Percentiles rank a stretch among this genome's conserved stretches.
phyloP scores from a whole-genome alignment of 2,888 invertebrate species.

The Aradus depressus region DNA sequence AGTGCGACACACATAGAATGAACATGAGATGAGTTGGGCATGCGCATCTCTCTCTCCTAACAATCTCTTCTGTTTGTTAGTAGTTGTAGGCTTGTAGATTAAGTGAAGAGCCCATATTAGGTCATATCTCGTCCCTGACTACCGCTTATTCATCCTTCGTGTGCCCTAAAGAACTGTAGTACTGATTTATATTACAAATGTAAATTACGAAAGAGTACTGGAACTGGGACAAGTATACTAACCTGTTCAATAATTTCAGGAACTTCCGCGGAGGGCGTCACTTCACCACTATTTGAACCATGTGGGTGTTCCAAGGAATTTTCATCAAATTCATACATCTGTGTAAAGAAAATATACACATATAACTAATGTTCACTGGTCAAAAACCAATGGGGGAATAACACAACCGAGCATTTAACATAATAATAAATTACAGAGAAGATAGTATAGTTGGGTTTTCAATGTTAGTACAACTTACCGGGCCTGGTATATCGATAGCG shows the following conservation, averaged over 20 bases:
- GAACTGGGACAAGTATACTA: no score
- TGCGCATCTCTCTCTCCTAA: no score
- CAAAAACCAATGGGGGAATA: not conserved
- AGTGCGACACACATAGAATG: no score
- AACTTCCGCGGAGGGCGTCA: slow-evolving; percentile 3
- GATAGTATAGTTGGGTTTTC: not conserved
- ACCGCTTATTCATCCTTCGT: slow-evolving; percentile 2
- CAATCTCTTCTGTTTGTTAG: no score
- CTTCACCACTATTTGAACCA: slow-evolving; percentile 4
- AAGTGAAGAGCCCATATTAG: no score
- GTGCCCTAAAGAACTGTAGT: no score
- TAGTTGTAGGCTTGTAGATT: no score
- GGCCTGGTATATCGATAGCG: slow-evolving; percentile 22
- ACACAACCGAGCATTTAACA: not conserved
- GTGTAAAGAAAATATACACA: slow-evolving; percentile 9
- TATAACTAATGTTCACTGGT: not conserved
- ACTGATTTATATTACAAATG: no score
- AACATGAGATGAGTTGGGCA: no score
- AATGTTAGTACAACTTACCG: slow-evolving; percentile 17
- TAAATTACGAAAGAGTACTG: no score
- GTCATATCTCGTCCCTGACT: not conserved
- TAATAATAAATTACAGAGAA: not conserved
- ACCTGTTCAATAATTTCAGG: slow-evolving; percentile 10
- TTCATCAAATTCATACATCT: slow-evolving; percentile 29
- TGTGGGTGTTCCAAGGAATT: slow-evolving; percentile 23